Evolutionary conservation across 64 coral and sea anemone species (phyloP).

Genomic region (Cladopsammia gracilis): DNA sequence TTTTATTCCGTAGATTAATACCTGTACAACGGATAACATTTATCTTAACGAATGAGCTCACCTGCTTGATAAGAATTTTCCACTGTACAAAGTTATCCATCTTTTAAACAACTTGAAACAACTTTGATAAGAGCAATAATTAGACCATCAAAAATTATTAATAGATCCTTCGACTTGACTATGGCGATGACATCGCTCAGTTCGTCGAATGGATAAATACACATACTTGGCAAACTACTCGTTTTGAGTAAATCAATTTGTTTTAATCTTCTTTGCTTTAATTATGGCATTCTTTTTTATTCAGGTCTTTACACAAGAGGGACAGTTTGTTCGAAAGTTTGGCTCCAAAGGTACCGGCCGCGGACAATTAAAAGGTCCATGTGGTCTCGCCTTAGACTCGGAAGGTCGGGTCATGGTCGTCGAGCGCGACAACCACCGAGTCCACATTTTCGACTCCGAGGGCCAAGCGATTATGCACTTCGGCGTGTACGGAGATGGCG

Average conservation of each 20-base stretch:
- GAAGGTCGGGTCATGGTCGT: conserved; percentile 82
- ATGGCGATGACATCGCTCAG: too few relatives aligned
- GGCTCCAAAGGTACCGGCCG: conserved; percentile 76
- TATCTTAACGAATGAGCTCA: too few relatives aligned
- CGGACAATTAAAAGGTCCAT: conserved; percentile 84
- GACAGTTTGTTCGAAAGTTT: conserved; percentile 87
- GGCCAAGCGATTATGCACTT: conserved; percentile 81
- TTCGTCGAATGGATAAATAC: too few relatives aligned
- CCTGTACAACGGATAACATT: too few relatives aligned
- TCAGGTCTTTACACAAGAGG: conserved; percentile 85
- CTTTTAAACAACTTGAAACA: too few relatives aligned
- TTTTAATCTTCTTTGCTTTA: not conserved
- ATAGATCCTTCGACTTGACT: too few relatives aligned
- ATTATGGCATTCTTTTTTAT: not conserved
- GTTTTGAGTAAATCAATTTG: not conserved
- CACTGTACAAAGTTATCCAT: too few relatives aligned
- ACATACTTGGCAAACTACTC: not conserved
- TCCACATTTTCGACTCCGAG: conserved; percentile 87
- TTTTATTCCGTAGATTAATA: too few relatives aligned
- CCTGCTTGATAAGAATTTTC: too few relatives aligned
- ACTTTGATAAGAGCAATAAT: too few relatives aligned
- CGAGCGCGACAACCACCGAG: conserved; percentile 93
- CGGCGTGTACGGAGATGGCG: conserved; percentile 80
- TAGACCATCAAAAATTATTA: too few relatives aligned
- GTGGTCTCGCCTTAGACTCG: conserved; percentile 73